phyloP scores from a whole-genome alignment of 35 echinoderm and acorn worm species.

The Lytechinus variegatus region DNA sequence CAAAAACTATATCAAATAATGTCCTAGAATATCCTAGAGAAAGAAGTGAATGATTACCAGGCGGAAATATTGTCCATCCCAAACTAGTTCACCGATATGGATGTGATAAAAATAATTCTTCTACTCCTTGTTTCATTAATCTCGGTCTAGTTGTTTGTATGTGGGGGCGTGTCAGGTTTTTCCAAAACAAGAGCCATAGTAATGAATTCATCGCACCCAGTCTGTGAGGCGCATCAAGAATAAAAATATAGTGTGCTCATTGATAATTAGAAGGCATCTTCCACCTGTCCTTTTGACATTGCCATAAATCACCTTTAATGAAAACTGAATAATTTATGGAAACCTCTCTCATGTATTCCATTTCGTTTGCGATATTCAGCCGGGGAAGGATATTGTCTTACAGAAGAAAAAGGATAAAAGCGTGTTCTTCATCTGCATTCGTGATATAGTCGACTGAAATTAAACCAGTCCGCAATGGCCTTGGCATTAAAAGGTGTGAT shows the following conservation, averaged over 20 bases:
- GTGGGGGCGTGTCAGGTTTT: not conserved
- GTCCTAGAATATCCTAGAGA: too few relatives aligned
- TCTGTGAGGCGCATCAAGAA: not conserved
- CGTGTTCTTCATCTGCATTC: not conserved
- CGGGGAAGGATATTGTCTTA: not conserved
- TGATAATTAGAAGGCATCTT: not conserved
- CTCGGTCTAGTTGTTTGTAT: not conserved
- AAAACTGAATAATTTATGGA: conserved; percentile 7
- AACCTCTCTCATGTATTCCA: not conserved
- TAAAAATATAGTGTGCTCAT: not conserved
- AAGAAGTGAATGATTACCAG: too few relatives aligned
- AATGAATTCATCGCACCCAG: not conserved
- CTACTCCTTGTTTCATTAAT: not conserved
- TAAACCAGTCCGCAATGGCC: not conserved
- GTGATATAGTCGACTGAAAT: not conserved
- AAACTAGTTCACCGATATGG: not conserved
- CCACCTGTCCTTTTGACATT: not conserved
- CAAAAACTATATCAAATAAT: too few relatives aligned
- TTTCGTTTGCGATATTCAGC: not conserved
- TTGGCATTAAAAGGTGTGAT: not conserved
- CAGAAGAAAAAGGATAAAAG: not conserved
- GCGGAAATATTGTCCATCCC: too few relatives aligned
- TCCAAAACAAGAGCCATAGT: not conserved
- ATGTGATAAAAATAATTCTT: not conserved
- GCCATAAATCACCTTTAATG: not conserved